Evolutionary conservation across 2,888 invertebrate genomes (phyloP), one percentile per base, ranked within the genome.

Genomic region (Ichneumon xanthorius): DNA sequence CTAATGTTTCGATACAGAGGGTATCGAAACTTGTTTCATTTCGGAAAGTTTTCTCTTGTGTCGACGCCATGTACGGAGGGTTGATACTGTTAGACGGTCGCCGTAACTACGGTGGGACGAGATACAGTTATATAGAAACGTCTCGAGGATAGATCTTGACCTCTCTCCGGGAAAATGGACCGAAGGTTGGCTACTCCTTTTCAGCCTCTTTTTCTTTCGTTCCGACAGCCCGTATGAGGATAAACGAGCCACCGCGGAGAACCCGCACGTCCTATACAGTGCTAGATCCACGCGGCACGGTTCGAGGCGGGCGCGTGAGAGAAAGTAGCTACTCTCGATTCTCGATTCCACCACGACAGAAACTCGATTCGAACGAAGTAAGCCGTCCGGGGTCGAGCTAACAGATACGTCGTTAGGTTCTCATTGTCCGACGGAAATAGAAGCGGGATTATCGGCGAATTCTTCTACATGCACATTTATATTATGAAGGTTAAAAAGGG

Each of bases 211-310:
- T 77, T 77, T 58, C 72, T 68, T 26, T 7, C 26, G 50, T 22
- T 55, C 79, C 67, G 78, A 73, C 78, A 83, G 68, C 50, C 61
- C 33, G 68, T 83, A 78, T 73, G 58, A 73, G 78, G 68, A 83
- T 83, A 79, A 78, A 83, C 78, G 78, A 79, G 68, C 68, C 68
- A 61, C 79, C 78, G 16, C 53, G 79, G 73, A 65, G 14, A 50
- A 48, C 26, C 40, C 26, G 30, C 45, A 45, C 45, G 45, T 45
- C 4, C 45, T 16, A 45, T 70, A 70, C 50, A 45, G 45, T 11
- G 22, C 70, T 45, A 26, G 30, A 30, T 30, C 26, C 14, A 48
- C 48, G 40, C 26, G 16, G 19, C 70, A 33, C 16, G 6, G 16
- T 0, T 4, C 45, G 45, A 14, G 2, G 30, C 6, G 16, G 61